phyloP scores from a whole-genome alignment of 2,888 invertebrate species.

The Rhagophthalmus giganteus region DNA sequence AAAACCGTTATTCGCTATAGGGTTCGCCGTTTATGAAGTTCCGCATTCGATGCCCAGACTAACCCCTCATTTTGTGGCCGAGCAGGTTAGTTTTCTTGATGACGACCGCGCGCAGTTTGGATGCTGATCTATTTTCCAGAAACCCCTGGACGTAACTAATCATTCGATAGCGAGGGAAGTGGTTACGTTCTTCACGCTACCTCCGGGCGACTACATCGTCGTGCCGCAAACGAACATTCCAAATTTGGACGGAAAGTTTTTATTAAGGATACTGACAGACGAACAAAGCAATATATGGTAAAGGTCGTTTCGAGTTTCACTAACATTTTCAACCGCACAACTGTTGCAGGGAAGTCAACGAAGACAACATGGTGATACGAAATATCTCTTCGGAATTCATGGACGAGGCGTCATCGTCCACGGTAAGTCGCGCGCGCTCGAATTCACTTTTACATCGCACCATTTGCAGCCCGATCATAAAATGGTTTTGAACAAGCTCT shows the following conservation, averaged over 20 bases:
- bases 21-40: conserved; percentile 73
- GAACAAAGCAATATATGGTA: conserved; percentile 74
- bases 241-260: conserved; percentile 70
- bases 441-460: too few species aligned
- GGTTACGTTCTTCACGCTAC: conserved; percentile 73
- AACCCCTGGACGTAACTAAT: conserved; percentile 69
- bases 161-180: conserved; percentile 69
- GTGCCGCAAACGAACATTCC: conserved; percentile 72
- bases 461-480: conserved; percentile 62
- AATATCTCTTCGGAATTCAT: conserved; percentile 65
- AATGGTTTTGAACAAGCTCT: conserved; percentile 57
- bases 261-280: conserved; percentile 72
- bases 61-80: conserved; percentile 63
- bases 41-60: conserved; percentile 64
- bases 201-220: conserved; percentile 73
- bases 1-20: conserved; percentile 64
- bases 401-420: conserved; percentile 59
- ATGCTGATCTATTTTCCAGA: conserved; percentile 56
- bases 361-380: conserved; percentile 71
- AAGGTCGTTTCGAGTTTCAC: too few species aligned
- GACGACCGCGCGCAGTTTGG: too few species aligned
- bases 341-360: conserved; percentile 74
- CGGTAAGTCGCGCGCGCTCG: too few species aligned
- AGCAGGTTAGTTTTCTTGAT: conserved; percentile 55
- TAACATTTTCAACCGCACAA: too few species aligned